A percentile compares a stretch with the other conserved stretches of the same genome.
phyloP scores from a whole-genome alignment of 2,888 invertebrate genomes.

The Saturnia pavonia region DNA sequence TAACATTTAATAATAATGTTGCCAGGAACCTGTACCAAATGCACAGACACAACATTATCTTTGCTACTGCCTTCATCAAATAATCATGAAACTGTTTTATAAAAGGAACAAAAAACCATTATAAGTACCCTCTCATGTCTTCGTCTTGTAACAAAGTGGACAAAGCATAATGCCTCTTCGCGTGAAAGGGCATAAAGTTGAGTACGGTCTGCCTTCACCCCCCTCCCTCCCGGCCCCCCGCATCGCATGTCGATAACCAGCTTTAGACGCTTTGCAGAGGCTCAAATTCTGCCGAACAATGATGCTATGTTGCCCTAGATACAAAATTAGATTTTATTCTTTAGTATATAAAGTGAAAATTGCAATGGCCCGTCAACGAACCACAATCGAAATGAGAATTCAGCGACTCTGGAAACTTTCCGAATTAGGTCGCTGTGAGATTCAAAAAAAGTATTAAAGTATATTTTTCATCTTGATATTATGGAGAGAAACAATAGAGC shows the following conservation, averaged over 20 bases:
- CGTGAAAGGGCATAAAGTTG: conserved; percentile 10
- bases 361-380: conserved; percentile 34
- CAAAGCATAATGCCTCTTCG: background rate
- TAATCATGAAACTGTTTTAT: background rate
- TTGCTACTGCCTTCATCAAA: no score
- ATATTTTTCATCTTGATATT: conserved; percentile 22
- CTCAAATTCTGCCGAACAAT: conserved; percentile 42
- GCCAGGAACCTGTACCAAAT: no score
- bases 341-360: conserved; percentile 33
- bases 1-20: no score
- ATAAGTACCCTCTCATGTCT: background rate
- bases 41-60: no score
- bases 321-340: conserved; percentile 37
- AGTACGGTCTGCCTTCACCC: conserved; percentile 9
- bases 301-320: conserved; percentile 34
- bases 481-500: conserved; percentile 1
- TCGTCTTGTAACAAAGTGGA: background rate
- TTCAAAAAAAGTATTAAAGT: conserved; percentile 38
- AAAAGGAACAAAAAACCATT: background rate
- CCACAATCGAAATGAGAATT: conserved; percentile 58
- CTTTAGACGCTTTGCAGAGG: conserved; percentile 28
- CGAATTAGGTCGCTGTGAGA: conserved; percentile 58
- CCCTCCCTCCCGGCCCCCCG: conserved; percentile 18
- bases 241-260: conserved; percentile 35
- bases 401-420: conserved; percentile 49